Conservation (phyloP, 2,888 invertebrate genomes). For the Drosophila nigricruria region DNA sequence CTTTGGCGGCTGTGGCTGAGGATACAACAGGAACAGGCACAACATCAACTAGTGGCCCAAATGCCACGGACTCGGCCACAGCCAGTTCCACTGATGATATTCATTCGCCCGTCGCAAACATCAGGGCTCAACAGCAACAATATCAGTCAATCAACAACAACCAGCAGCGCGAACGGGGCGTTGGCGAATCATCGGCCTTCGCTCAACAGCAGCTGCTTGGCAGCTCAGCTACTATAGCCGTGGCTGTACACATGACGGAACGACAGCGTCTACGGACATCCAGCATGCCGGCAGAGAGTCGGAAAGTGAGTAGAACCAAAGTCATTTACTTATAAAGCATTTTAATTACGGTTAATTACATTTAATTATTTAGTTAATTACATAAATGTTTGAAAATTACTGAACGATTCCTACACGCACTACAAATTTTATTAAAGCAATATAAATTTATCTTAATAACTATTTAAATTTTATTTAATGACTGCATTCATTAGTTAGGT, state of each 20-base stretch:
- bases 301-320: slow-evolving; percentile 80
- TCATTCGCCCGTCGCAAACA: not conserved
- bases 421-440: not conserved
- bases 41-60: slow-evolving; percentile 35
- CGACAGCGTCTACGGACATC: slow-evolving; percentile 84
- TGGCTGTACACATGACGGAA: slow-evolving; percentile 61
- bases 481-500: no score
- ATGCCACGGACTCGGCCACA: slow-evolving; percentile 52
- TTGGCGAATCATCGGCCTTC: slow-evolving; percentile 42
- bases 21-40: slow-evolving; percentile 53
- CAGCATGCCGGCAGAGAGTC: slow-evolving; percentile 85
- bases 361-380: not conserved
- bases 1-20: slow-evolving; percentile 68
- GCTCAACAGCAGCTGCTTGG: slow-evolving; percentile 33
- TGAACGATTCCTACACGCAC: not conserved
- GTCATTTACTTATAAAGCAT: not conserved
- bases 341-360: not conserved
- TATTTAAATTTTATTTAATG: not conserved
- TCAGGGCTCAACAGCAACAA: not conserved
- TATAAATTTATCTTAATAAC: not conserved
- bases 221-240: slow-evolving; percentile 74
- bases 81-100: slow-evolving; percentile 43
- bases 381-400: not conserved
- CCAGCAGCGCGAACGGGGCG: slow-evolving; percentile 54
- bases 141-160: slow-evolving; percentile 10